These are phyloP conservation scores for Rousettus madagascariensis DNA, from an alignment of 2,797 vertebrate species.

Conservation along the genomic window DNA sequence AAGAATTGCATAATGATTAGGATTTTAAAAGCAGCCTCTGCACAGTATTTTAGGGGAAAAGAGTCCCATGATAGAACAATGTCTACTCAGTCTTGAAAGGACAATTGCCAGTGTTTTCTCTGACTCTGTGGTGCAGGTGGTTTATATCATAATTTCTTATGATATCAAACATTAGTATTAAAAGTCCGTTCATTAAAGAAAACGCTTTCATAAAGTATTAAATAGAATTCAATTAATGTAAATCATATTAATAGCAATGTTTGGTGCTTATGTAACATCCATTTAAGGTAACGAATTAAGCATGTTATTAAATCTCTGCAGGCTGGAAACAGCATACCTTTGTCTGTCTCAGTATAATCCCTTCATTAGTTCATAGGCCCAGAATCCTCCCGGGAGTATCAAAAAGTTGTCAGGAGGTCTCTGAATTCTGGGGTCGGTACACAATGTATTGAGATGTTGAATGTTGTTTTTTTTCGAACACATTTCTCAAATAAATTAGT, in stretches of 20 bases:
- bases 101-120: not conserved
- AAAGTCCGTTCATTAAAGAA: conserved; percentile 57
- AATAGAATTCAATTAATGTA: conserved; percentile 64
- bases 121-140: not conserved
- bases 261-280: conserved; percentile 54
- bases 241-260: conserved; percentile 46
- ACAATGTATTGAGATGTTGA: not conserved
- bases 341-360: not conserved
- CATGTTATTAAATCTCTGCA: conserved; percentile 51
- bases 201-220: conserved; percentile 37
- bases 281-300: conserved; percentile 56
- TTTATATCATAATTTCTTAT: conserved; percentile 31
- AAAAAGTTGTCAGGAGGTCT: not conserved
- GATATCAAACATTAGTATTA: conserved; percentile 37
- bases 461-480: not conserved
- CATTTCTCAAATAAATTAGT: conserved; percentile 38
- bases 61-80: not conserved
- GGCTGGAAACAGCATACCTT: conserved; percentile 18
- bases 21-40: not conserved
- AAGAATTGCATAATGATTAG: not conserved
- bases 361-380: conserved; percentile 36
- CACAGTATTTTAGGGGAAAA: not conserved
- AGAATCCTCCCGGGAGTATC: not conserved
- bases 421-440: not conserved
- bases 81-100: conserved; percentile 31